Conservation (phyloP, 2,113 vertebrate genomes). For the Protomyctophum bolini region DNA sequence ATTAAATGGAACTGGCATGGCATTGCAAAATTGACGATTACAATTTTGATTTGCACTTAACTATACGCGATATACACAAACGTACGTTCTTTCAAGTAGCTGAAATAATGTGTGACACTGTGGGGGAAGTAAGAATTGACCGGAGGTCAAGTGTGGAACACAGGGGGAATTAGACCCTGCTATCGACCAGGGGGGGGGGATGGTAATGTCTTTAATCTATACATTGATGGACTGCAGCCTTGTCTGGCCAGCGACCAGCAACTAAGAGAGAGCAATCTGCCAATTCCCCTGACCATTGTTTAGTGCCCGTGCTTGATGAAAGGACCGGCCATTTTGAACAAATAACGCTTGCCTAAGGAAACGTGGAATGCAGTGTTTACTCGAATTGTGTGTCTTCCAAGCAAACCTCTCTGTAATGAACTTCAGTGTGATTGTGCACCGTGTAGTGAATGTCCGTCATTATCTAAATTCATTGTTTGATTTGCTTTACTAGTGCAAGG, state of each 20-base stretch:
- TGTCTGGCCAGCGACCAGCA: constrained; percentile 33
- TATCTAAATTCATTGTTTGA: constrained; percentile 33
- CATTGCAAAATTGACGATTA: not conserved
- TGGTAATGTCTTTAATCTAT: too few relatives aligned
- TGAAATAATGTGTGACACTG: constrained; percentile 2
- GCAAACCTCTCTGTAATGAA: not conserved
- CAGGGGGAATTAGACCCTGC: constrained; percentile 30
- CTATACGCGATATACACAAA: too few relatives aligned
- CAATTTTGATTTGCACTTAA: not conserved
- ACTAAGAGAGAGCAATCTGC: constrained; percentile 11
- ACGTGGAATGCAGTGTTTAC: constrained; percentile 1
- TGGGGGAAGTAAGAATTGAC: constrained; percentile 24
- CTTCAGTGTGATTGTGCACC: constrained; percentile 17
- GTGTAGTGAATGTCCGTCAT: constrained; percentile 32
- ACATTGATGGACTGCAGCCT: too few relatives aligned
- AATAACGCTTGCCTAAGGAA: constrained; percentile 21
- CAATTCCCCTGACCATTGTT: constrained; percentile 10
- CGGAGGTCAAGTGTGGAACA: constrained; percentile 33
- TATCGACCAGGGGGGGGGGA: constrained; percentile 17
- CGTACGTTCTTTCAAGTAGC: too few relatives aligned
- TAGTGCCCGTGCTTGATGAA: constrained; percentile 11
- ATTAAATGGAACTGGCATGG: not conserved
- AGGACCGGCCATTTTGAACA: constrained; percentile 12
- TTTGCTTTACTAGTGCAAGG: constrained; percentile 27
- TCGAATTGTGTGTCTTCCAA: constrained; percentile 16